A percentile compares a stretch with the other conserved stretches of the same genome.
Evolutionary conservation across 2,888 invertebrate genomes (phyloP).

Genomic region (Drosophila setosimentum): DNA sequence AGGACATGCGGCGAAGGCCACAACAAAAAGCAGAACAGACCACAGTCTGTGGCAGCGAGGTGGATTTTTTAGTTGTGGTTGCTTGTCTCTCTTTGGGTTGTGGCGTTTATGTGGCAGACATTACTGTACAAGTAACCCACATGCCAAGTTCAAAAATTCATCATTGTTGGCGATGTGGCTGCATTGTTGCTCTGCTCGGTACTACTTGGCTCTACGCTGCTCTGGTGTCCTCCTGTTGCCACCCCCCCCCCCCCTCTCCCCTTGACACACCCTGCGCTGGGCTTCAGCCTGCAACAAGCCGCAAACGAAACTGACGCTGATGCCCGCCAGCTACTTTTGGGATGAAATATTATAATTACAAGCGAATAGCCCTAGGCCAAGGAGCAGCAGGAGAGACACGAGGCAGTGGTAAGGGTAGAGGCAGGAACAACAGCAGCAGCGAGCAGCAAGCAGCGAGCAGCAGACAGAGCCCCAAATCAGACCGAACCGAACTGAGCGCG

Average conservation of each 20-base stretch:
- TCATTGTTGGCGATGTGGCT: conserved; percentile 76
- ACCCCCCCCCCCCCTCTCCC: no score
- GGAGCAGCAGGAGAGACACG: conserved; percentile 63
- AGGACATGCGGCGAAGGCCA: conserved; percentile 33
- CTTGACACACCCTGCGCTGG: conserved; percentile 22
- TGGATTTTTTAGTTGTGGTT: conserved; percentile 14
- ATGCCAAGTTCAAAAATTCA: conserved; percentile 79
- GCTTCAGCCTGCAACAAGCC: conserved; percentile 70
- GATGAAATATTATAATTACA: conserved; percentile 86
- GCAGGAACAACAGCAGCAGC: conserved; percentile 24
- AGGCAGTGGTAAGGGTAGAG: conserved; percentile 21
- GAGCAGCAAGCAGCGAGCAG: conserved; percentile 12
- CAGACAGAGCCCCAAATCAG: conserved; percentile 39
- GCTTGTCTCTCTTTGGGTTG: conserved; percentile 28
- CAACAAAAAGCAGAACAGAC: conserved; percentile 8
- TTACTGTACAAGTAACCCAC: conserved; percentile 67
- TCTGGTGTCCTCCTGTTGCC: conserved; percentile 8
- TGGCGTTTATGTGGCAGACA: conserved; percentile 65
- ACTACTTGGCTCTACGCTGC: conserved; percentile 1
- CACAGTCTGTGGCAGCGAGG: conserved; percentile 13
- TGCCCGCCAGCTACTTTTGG: conserved; percentile 83
- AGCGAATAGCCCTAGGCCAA: conserved; percentile 82
- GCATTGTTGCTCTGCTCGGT: conserved; percentile 56
- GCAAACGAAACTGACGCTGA: conserved; percentile 79
- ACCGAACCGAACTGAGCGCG: conserved; percentile 36